Conservation (phyloP, 1,140 invertebrate genomes). For the Procambarus virginalis region DNA sequence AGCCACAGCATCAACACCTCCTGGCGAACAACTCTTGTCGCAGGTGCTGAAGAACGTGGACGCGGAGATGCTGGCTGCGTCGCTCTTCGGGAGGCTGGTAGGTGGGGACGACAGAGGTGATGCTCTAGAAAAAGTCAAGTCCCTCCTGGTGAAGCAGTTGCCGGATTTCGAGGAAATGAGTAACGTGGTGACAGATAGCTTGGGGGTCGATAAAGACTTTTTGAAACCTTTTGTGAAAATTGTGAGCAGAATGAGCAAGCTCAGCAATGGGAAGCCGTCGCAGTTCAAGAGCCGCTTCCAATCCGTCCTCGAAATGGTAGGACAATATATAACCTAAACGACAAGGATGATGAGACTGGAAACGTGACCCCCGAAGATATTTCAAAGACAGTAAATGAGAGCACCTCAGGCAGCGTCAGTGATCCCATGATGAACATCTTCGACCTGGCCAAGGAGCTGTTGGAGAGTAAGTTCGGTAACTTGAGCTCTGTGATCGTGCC, state of each 20-base stretch:
- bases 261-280: not conserved
- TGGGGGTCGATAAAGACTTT: not conserved
- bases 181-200: not conserved
- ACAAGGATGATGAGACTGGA: not conserved
- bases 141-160: conserved; percentile 10
- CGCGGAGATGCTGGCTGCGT: not conserved
- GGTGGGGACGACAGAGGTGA: not conserved
- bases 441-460: not conserved
- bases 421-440: not conserved
- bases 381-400: not conserved
- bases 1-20: not conserved
- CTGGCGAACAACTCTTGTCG: not conserved
- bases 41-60: conserved; percentile 2
- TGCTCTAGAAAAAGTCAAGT: not conserved
- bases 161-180: not conserved
- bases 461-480: conserved; percentile 4
- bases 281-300: not conserved
- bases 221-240: conserved; percentile 27
- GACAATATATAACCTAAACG: not conserved
- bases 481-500: conserved; percentile 8
- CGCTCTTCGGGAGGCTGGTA: not conserved
- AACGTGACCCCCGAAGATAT: not conserved
- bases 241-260: not conserved
- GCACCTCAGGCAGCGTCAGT: no score
- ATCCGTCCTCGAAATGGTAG: not conserved